phyloP scores from a whole-genome alignment of 2,888 invertebrate species.

The Mongoloraphidia duomilia region DNA sequence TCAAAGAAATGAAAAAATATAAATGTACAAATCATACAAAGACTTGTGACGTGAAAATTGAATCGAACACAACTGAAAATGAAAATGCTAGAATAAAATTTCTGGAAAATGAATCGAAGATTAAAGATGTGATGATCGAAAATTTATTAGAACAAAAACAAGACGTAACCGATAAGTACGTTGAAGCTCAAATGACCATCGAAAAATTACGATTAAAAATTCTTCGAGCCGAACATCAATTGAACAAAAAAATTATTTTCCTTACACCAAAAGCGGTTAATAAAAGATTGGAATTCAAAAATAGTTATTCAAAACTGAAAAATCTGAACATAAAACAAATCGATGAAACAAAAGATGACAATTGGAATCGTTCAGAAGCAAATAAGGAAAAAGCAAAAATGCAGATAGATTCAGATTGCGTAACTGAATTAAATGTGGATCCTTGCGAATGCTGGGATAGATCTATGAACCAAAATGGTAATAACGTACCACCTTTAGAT shows the following conservation, averaged over 20 bases:
- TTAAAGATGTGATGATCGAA: constrained; percentile 1
- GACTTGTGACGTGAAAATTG: neutral
- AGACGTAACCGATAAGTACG: neutral
- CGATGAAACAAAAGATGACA: too few species aligned
- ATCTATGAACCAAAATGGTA: neutral
- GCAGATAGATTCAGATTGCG: neutral
- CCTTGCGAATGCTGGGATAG: constrained; percentile 2
- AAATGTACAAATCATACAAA: neutral
- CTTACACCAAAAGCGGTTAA: neutral
- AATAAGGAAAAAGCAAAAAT: neutral
- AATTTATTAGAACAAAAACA: neutral
- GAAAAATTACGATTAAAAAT: neutral
- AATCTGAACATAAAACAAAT: too few species aligned
- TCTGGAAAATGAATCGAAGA: neutral
- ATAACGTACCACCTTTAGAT: neutral
- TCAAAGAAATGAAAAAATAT: neutral
- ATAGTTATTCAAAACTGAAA: too few species aligned
- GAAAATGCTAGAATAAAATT: neutral
- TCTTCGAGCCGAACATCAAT: neutral
- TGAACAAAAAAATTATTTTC: neutral
- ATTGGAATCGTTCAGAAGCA: neutral
- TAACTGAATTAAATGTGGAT: neutral
- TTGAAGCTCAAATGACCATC: neutral
- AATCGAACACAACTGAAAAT: neutral
- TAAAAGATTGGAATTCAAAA: too few species aligned